phyloP scores from a whole-genome alignment of 2,888 invertebrate genomes.

The Platycheirus albimanus region DNA sequence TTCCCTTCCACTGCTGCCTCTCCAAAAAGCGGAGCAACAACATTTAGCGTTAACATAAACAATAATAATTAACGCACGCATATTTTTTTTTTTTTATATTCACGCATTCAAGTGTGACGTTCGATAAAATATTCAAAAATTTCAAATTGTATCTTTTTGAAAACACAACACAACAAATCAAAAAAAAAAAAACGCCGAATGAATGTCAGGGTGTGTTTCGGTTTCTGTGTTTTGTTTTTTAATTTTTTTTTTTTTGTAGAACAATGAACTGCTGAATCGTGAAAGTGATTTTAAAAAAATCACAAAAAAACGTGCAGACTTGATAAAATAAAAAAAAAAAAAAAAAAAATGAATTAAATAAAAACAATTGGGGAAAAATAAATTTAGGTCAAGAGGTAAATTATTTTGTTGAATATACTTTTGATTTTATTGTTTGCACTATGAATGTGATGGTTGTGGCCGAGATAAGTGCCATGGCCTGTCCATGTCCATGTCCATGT shows the following conservation, averaged over 20 bases:
- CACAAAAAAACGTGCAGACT: conserved; percentile 18
- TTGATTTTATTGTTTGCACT: conserved; percentile 32
- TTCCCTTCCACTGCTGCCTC: too few relatives aligned
- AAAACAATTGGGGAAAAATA: neutral
- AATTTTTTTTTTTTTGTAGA: conserved; percentile 22
- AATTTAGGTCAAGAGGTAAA: conserved; percentile 28
- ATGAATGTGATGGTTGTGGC: neutral
- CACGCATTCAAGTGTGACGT: conserved; percentile 10
- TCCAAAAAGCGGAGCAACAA: conserved; percentile 23
- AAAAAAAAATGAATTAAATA: neutral
- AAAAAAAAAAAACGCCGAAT: too few relatives aligned
- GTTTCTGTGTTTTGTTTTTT: neutral
- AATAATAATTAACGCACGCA: conserved; percentile 60
- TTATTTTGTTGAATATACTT: conserved; percentile 22
- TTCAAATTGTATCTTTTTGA: neutral
- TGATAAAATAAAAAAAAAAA: conserved; percentile 7
- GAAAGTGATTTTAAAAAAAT: conserved; percentile 41
- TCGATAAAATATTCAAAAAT: conserved; percentile 11
- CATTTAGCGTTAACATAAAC: conserved; percentile 29
- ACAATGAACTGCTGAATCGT: conserved; percentile 56
- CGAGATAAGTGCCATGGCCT: neutral
- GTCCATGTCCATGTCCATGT: too few relatives aligned
- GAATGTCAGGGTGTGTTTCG: conserved; percentile 30
- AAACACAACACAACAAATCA: too few relatives aligned
- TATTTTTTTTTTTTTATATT: conserved; percentile 9